Conservation (phyloP, 2,113 vertebrate species). For the Myodes glareolus region DNA sequence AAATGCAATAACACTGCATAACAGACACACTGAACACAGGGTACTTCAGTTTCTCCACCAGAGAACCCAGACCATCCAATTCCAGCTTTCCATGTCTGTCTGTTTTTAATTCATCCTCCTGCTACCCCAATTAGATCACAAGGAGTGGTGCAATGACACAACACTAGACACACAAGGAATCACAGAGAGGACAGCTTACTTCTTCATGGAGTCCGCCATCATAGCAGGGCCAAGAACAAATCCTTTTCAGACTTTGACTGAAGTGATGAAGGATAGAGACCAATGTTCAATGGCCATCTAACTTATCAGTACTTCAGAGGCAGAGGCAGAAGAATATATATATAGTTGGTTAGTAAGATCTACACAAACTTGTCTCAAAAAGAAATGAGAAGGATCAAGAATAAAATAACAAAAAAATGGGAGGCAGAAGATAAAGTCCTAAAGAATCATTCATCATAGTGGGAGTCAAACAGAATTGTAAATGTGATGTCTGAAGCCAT, state of each 20-base stretch:
- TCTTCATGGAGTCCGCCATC: not conserved
- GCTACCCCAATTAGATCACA: not conserved
- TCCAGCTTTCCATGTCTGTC: not conserved
- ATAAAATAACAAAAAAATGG: not conserved
- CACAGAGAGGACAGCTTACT: not conserved
- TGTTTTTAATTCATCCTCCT: not conserved
- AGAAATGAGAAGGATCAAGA: not conserved
- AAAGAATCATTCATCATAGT: not conserved
- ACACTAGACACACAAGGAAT: not conserved
- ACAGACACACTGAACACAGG: not conserved
- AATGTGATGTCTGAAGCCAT: not conserved
- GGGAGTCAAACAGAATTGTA: not conserved
- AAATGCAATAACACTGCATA: not conserved
- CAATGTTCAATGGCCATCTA: not conserved
- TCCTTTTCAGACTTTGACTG: not conserved
- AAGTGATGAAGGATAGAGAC: not conserved
- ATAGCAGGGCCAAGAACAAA: not conserved
- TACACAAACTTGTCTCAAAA: not conserved
- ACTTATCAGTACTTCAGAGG: not conserved
- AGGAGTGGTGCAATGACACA: not conserved
- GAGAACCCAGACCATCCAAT: not conserved
- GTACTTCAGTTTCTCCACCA: not conserved
- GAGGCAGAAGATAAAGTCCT: not conserved
- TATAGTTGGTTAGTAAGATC: not conserved
- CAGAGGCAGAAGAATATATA: not conserved